Evolutionary conservation across 2,113 vertebrate genomes (phyloP).

Genomic region (Bos indicus): DNA sequence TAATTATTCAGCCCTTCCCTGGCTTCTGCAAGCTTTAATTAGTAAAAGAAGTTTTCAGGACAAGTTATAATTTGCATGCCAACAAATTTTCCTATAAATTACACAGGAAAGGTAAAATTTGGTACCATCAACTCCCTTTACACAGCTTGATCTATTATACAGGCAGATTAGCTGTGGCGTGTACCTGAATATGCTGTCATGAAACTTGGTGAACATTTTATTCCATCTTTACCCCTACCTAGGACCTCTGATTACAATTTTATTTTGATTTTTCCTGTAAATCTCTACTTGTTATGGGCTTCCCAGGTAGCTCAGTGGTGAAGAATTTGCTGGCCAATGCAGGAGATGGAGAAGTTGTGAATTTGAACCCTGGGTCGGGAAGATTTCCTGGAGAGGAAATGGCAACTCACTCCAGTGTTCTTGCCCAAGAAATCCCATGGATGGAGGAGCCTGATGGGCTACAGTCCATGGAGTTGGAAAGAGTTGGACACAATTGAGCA

Average conservation of each 20-base stretch:
- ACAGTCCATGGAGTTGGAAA: not conserved
- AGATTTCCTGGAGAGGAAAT: not conserved
- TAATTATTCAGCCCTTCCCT: conserved; percentile 53
- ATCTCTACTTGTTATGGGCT: not conserved
- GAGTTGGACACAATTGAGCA: not conserved
- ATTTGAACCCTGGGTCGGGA: not conserved
- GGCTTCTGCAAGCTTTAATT: conserved; percentile 52
- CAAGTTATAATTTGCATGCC: conserved; percentile 66
- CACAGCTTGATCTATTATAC: too few relatives aligned
- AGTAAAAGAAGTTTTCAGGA: conserved; percentile 35
- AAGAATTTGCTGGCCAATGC: not conserved
- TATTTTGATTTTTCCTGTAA: not conserved
- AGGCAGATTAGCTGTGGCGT: rapidly evolving
- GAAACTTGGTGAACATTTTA: not conserved
- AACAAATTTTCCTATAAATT: conserved; percentile 64
- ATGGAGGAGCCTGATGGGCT: not conserved
- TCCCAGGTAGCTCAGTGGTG: not conserved
- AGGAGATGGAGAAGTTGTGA: not conserved
- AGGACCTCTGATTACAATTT: not conserved
- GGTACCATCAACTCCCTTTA: not conserved
- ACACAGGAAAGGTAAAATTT: conserved; percentile 23
- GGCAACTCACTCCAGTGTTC: not conserved
- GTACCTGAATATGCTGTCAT: not conserved
- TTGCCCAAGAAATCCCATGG: not conserved
- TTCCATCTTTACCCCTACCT: not conserved